Percentiles rank a stretch among this genome's conserved stretches.
Conservation (phyloP, 2,113 vertebrate genomes). For the Ifrita kowaldi region DNA sequence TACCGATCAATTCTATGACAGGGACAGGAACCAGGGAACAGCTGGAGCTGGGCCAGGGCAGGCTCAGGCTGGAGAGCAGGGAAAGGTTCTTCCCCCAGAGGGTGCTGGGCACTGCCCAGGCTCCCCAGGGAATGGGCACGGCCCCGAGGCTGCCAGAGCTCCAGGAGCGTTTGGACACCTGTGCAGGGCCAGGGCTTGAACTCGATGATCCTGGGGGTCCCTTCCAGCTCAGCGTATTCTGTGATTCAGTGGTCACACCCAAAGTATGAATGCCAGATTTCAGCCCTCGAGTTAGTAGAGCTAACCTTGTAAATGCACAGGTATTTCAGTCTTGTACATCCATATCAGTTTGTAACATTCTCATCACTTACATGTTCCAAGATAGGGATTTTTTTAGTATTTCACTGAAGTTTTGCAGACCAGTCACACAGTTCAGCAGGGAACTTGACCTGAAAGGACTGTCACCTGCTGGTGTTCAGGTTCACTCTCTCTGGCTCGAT, state of each 20-base stretch:
- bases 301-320: neutral
- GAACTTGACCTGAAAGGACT: neutral
- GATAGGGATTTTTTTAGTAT: neutral
- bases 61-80: rapidly evolving
- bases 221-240: neutral
- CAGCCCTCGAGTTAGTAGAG: neutral
- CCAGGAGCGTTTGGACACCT: rapidly evolving
- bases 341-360: neutral
- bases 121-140: neutral
- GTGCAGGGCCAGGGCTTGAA: neutral
- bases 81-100: neutral
- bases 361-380: neutral
- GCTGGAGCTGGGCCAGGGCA: neutral
- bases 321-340: neutral
- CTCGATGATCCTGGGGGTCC: neutral
- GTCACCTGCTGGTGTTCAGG: neutral
- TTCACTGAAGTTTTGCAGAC: neutral
- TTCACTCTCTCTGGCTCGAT: neutral
- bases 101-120: neutral
- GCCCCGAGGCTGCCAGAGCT: neutral
- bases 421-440: neutral
- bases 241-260: neutral
- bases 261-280: neutral
- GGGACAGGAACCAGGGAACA: rapidly evolving
- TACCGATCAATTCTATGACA: rapidly evolving